Evolutionary conservation across 2,113 vertebrate species (phyloP).

Genomic region (Nymphicus hollandicus): DNA sequence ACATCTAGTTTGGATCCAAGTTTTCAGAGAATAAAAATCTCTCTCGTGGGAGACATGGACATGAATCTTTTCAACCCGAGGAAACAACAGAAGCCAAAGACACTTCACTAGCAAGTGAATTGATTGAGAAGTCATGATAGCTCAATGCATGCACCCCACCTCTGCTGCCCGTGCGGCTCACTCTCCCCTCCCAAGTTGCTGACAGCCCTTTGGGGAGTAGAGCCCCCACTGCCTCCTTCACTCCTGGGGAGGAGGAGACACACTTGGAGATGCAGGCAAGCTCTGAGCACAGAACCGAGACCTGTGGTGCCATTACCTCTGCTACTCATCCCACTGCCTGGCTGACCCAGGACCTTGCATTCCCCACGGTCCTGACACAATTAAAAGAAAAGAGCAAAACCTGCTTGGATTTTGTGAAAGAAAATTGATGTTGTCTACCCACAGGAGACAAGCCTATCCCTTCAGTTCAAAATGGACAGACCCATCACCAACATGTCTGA

Average conservation of each 20-base stretch:
- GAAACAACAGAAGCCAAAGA: not conserved
- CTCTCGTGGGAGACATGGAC: not conserved
- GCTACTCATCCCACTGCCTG: fast-evolving
- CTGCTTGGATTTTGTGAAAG: not conserved
- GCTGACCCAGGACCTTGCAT: not conserved
- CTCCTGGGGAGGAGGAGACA: not conserved
- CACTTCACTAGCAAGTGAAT: not conserved
- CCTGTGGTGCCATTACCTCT: not conserved
- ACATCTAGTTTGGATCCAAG: not conserved
- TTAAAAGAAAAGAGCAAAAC: not conserved
- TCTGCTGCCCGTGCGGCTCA: not conserved
- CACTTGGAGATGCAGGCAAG: not conserved
- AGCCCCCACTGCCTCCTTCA: not conserved
- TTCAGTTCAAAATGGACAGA: not conserved
- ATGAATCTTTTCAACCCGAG: not conserved
- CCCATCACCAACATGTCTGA: not conserved
- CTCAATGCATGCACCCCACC: fast-evolving
- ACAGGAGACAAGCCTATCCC: not conserved
- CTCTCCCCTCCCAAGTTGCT: fast-evolving
- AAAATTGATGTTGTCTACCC: not conserved
- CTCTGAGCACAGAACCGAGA: not conserved
- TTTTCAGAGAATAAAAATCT: not conserved
- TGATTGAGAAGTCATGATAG: not conserved
- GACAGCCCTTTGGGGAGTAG: not conserved
- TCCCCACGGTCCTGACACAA: not conserved